Evolutionary conservation across 1,140 invertebrate genomes (phyloP).

Genomic region (Drosophila mayri): DNA sequence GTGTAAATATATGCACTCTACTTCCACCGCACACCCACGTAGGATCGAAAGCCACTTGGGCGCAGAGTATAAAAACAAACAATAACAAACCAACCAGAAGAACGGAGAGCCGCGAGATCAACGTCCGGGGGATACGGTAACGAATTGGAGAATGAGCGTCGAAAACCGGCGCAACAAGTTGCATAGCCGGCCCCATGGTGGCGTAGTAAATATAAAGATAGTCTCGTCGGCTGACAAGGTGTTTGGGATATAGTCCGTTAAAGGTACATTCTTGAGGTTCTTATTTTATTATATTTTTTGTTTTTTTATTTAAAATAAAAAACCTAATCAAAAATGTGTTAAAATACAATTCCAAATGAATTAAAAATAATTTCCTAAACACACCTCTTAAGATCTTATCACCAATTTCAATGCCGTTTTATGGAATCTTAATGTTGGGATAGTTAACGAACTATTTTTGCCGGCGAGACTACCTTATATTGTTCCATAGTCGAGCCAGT

Average conservation of each 20-base stretch:
- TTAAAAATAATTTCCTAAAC: no score
- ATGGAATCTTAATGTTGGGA: neutral
- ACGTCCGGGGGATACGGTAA: constrained; percentile 47
- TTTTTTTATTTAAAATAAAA: no score
- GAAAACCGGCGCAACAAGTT: constrained; percentile 76
- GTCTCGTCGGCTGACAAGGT: neutral
- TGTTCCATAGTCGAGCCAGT: neutral
- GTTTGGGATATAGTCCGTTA: neutral
- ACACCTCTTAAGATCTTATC: neutral
- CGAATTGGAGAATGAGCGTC: constrained; percentile 27
- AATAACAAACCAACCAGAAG: constrained; percentile 47
- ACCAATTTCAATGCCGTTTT: no score
- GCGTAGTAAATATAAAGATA: no score
- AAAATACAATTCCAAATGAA: no score
- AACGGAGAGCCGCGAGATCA: constrained; percentile 22
- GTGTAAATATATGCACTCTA: constrained; percentile 60
- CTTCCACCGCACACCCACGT: constrained; percentile 50
- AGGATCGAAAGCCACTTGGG: constrained; percentile 29
- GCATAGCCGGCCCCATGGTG: constrained; percentile 9
- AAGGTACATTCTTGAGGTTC: neutral
- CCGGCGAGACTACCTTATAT: neutral
- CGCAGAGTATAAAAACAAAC: constrained; percentile 24
- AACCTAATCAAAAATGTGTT: no score
- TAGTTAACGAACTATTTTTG: neutral
- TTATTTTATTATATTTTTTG: neutral